Evolutionary conservation across 2,888 invertebrate species (phyloP), one percentile per base, ranked within the genome.

Genomic region (Globia sparganii): DNA sequence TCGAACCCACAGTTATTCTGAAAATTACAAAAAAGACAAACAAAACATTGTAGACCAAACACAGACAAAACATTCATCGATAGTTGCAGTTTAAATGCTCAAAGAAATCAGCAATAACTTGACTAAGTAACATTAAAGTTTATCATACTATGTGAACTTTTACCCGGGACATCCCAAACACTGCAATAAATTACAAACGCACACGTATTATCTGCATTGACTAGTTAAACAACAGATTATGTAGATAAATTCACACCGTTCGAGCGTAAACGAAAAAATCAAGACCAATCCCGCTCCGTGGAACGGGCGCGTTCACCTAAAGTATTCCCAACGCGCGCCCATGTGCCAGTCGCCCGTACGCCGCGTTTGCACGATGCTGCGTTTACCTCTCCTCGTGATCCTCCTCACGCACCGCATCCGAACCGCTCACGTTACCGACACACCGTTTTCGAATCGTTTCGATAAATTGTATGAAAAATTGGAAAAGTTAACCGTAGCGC

Each of bases 391-490:
- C 0, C 82, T 95, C 9, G 84, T 94, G 31, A 85, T 93, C 59
- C 85, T 95, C 28, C 91, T 95, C 58, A 89, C 93, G 72, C 91
- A 91, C 80, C 91, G 91, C 71, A 92, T 91, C 73, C 91, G 92
- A 49, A 92, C 93, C 79, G 94, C 94, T 49, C 92, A 94, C 84
- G 93, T 95, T 75, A 94, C 95, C 21, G 93, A 94, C 67, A 86
- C 92, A 5, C 94, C 95, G 21, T 91, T 95, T 81, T 92, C 93
- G 4, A 92, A 94, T 68, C 90, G 93, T 43, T 90, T 94, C 34
- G 94, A 94, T 78, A 91, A 91, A 78, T 87, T 95, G 4, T 94
- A 93, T 85, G 92, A 95, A 81, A 96, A 95, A 81, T 87, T 96
- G 0, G 95, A 96, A 79, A 91, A 91, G 56, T 87, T 96, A 31